phyloP scores from a whole-genome alignment of 2,113 vertebrate species.

The Petaurus breviceps region DNA sequence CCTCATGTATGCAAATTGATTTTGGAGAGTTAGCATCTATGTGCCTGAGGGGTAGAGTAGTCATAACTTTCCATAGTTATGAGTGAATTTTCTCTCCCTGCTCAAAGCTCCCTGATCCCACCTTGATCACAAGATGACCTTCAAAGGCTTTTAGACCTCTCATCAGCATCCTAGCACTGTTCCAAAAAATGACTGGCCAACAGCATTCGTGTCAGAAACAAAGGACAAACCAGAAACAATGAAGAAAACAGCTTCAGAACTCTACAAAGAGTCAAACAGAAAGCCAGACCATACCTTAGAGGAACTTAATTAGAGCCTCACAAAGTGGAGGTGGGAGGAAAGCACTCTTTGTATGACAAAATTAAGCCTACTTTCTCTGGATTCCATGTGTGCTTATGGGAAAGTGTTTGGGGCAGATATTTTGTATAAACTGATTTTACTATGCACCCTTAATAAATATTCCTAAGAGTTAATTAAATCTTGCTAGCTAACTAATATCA shows the following conservation, averaged over 20 bases:
- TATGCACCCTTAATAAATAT: not conserved
- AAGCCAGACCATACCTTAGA: not conserved
- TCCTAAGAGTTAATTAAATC: not conserved
- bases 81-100: not conserved
- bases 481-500: not conserved
- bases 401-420: not conserved
- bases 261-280: not conserved
- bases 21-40: not conserved
- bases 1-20: not conserved
- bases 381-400: not conserved
- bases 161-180: not conserved
- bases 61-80: not conserved
- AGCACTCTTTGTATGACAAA: not conserved
- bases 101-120: not conserved
- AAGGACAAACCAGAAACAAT: not conserved
- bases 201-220: not conserved
- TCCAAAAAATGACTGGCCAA: not conserved
- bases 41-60: not conserved
- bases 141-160: not conserved
- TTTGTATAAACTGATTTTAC: not conserved
- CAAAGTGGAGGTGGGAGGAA: not conserved
- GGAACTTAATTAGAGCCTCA: not conserved
- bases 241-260: not conserved
- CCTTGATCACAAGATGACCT: not conserved
- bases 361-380: not conserved